Base-by-base conservation (phyloP, 2,113 vertebrate species). In the Balaenoptera acutorostrata region DNA sequence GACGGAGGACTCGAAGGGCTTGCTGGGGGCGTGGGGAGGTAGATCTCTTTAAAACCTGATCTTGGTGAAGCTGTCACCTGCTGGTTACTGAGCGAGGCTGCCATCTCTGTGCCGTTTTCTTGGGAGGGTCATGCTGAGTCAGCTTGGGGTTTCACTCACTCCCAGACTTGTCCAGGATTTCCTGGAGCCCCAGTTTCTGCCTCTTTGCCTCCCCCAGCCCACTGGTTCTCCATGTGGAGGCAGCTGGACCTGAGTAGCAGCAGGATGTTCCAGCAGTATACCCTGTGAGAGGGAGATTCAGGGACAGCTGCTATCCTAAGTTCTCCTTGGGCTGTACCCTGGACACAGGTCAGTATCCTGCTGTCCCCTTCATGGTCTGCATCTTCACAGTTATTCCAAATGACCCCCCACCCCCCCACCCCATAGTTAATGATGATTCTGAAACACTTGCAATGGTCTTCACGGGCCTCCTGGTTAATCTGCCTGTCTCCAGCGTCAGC, bases 111-210 rank as follows among this genome's bases (percentile, higher is more conserved):
- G 75, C 3, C 25, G 46, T 83, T 86, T 92, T 77, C 46, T 77
- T 74, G 5, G 46, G 52, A 52, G 46, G 88, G 29, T 88, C 83
- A 64, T 25, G 57, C 87, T 90, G 90, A 87, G 52, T 93, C 61
- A 91, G 23, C 15, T 74, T 49, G 33, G 39, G 25, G 52, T 72
- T 94, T 93, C 41, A 68, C 64, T 96, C 17, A 17, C 31, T 78
- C 44, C 23, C 55, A 92, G 75, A 80, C 90, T 95, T 44, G 93
- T 94, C 44, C 29, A 36, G 41, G 68, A 44, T 95, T 94, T 94
- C 46, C 92, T 83, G 44, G 64, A 84, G 52, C 41, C 63, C 31
- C 2, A 2, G n/a, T 84, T 95, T 71, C 75, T 80, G 44, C 12
- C 63, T 87, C 18, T 72, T 52, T 68, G 72, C 29, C 2, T 49